A percentile compares a stretch with the other conserved stretches of the same genome.
These are phyloP conservation scores for Nasalis larvatus DNA, from an alignment of 2,113 vertebrate species.

Conservation along the genomic window DNA sequence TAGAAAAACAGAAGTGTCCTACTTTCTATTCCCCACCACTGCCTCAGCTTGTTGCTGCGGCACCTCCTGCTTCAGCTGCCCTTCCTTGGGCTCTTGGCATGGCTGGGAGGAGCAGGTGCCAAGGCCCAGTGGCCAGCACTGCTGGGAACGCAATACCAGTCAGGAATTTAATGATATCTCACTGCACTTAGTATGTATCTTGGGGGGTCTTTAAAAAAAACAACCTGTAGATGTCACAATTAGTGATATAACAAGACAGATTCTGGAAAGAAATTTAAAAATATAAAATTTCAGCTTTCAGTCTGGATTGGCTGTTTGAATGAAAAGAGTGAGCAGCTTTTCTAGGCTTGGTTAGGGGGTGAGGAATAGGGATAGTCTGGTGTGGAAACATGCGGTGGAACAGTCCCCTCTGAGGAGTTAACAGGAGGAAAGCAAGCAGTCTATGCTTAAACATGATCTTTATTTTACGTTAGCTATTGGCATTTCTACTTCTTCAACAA, in stretches of 20 bases:
- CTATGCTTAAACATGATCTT: background rate
- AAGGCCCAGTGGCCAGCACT: background rate
- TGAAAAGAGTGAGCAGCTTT: background rate
- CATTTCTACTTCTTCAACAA: background rate
- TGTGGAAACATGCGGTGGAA: background rate
- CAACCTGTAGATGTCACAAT: background rate
- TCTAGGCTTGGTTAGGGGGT: background rate
- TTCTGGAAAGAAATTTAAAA: background rate
- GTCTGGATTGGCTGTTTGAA: background rate
- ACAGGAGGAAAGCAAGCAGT: background rate
- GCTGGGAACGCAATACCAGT: background rate
- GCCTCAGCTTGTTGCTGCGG: background rate
- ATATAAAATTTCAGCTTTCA: background rate
- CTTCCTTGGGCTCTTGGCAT: background rate
- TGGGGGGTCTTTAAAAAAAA: background rate
- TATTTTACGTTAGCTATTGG: background rate
- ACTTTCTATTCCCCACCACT: background rate
- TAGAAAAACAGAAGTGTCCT: constrained; percentile 45
- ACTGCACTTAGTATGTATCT: background rate
- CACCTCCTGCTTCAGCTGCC: background rate
- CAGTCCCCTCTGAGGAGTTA: background rate
- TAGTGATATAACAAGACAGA: background rate
- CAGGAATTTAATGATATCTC: background rate
- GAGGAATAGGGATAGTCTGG: background rate
- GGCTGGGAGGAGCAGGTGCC: background rate